Evolutionary conservation across 2,888 invertebrate genomes (phyloP).

Genomic region (Amiota minor): DNA sequence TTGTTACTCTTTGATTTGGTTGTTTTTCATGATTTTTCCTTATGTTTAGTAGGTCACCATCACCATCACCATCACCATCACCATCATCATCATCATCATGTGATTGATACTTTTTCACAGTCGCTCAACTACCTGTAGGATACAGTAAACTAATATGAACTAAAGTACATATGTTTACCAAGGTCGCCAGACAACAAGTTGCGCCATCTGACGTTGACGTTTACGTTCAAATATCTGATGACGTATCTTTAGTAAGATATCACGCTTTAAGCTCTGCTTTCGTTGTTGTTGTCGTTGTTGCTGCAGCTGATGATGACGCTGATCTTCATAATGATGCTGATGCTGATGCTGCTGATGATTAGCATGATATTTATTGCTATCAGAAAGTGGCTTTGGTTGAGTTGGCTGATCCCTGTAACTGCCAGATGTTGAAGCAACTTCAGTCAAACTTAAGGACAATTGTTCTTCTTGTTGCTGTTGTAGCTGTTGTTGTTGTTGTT

Average conservation of each 20-base stretch:
- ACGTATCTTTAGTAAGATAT: slow-evolving; percentile 69
- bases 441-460: too few relatives aligned
- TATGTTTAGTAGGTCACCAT: background rate
- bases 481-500: background rate
- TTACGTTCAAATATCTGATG: slow-evolving; percentile 70
- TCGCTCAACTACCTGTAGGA: too few relatives aligned
- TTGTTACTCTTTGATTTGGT: too few relatives aligned
- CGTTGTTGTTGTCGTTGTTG: slow-evolving; percentile 16
- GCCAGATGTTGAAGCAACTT: too few relatives aligned
- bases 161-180: slow-evolving; percentile 56
- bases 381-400: too few relatives aligned
- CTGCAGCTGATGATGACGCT: slow-evolving; percentile 22
- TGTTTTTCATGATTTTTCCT: too few relatives aligned
- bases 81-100: background rate
- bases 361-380: too few relatives aligned
- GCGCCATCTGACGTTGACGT: slow-evolving; percentile 64
- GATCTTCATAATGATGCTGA: slow-evolving; percentile 30
- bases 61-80: background rate
- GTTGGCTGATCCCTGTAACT: too few relatives aligned
- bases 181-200: slow-evolving; percentile 68
- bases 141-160: background rate
- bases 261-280: slow-evolving; percentile 56
- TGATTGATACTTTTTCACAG: too few relatives aligned
- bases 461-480: too few relatives aligned
- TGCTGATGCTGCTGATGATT: slow-evolving; percentile 31